A percentile compares a stretch with the other conserved stretches of the same genome.
These are phyloP conservation scores for Oreochromis aureus DNA, from an alignment of 2,113 vertebrate species.

Conservation along the genomic window DNA sequence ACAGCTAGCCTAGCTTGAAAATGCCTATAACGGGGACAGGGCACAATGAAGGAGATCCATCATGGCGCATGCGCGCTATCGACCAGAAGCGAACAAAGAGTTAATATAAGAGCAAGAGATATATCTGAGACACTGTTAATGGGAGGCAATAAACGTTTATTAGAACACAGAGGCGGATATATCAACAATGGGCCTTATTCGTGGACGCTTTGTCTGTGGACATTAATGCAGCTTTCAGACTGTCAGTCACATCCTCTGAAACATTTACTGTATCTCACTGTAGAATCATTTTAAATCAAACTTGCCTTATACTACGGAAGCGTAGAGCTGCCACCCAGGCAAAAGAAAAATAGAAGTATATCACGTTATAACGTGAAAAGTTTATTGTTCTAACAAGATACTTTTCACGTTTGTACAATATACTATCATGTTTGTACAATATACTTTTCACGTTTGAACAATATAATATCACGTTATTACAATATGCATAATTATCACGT, in stretches of 20 bases:
- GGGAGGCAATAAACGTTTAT: neutral
- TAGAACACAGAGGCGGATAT: neutral
- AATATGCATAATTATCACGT: no score
- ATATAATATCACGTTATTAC: no score
- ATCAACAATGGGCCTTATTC: neutral
- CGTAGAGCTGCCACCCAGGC: no score
- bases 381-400: no score
- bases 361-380: no score
- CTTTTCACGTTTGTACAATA: no score
- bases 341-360: no score
- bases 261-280: neutral
- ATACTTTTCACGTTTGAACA: no score
- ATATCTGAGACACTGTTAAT: neutral
- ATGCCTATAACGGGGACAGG: conserved; percentile 13
- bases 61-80: conserved; percentile 51
- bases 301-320: no score
- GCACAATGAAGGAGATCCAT: conserved; percentile 65
- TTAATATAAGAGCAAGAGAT: neutral
- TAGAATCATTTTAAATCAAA: neutral
- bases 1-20: conserved; percentile 38
- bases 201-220: neutral
- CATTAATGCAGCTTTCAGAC: neutral
- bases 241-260: neutral
- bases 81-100: neutral
- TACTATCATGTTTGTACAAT: no score